Base-by-base conservation (phyloP, 1,140 invertebrate species). In the Melitaea cinxia region DNA sequence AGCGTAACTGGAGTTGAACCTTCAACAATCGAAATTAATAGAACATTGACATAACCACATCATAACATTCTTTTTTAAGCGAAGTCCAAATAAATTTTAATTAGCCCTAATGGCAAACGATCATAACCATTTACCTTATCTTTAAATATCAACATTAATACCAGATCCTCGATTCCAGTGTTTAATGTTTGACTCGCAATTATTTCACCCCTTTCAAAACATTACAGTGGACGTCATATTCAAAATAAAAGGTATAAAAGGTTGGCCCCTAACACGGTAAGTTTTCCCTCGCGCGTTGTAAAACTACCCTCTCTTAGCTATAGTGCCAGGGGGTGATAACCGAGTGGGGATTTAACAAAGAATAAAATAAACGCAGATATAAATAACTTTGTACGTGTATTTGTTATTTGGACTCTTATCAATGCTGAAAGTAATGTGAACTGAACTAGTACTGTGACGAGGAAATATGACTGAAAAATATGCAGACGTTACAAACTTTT, bases 291-390 rank as follows among this genome's bases (percentile, higher is more conserved):
- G 80, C 62, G 81, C 60, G 68, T 68, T 82, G 81, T 85, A 81
- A 83, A 84, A 83, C 82, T 86, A 84, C 85, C 85, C 83, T 83
- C 77, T 78, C 78, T 83, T 83, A 78, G 68, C 68, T 76, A 72
- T 71, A 71, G 69, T 72, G 73, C 21, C 19, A 10, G 15, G 42
- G 42, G 42, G 14, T 47, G 42, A 47, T 47, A 24, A 10, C 42
- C 12, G 15, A 23, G 23, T 21, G 42, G 42, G 17, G 42, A 19
- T 23, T 42, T 14, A 42, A 42, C 68, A 71, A 71, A 68, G 79
- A 23, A 33, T 33, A 33, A 33, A 33, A 33, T 33, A 33, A 33
- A 33, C 30, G 30, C 30, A 33, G 30, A 33, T 33, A 33, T 33
- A 33, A 33, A 33, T 6, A 33, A 33, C 12, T 9, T 33, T 9